phyloP scores from a whole-genome alignment of 2,888 invertebrate species.

The Fragum fragum region DNA sequence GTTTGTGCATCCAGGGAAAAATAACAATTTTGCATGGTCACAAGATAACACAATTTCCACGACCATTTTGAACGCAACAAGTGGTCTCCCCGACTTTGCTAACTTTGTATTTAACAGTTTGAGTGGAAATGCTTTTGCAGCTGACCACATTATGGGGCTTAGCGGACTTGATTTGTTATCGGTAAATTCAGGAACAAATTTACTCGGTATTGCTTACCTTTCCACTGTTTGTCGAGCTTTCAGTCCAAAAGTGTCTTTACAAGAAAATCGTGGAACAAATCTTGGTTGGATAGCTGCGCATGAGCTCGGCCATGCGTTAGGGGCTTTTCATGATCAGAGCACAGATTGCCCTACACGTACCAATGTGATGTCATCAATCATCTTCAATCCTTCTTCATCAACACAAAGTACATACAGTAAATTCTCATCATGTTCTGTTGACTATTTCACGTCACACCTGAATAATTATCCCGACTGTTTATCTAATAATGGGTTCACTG shows the following conservation, averaged over 20 bases:
- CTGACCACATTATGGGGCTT: conserved; percentile 12
- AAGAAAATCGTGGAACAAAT: conserved; percentile 5
- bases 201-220: conserved; percentile 1
- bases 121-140: background rate
- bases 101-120: background rate
- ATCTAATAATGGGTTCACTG: background rate
- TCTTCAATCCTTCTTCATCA: conserved; percentile 2
- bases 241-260: background rate
- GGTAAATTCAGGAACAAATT: background rate
- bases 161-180: background rate
- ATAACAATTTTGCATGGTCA: conserved; percentile 8
- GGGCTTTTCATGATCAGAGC: background rate
- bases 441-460: conserved; percentile 1
- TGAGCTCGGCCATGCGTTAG: conserved; percentile 10
- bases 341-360: background rate
- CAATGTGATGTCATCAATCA: conserved; percentile 20
- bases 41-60: background rate
- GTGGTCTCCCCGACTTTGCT: background rate
- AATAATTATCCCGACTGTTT: conserved; percentile 17
- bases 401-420: conserved; percentile 19
- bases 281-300: conserved; percentile 24
- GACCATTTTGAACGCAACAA: background rate
- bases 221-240: background rate
- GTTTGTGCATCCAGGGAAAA: conserved; percentile 12
- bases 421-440: conserved; percentile 16